phyloP scores from a whole-genome alignment of 2,797 vertebrate genomes.

The Mus spretus region DNA sequence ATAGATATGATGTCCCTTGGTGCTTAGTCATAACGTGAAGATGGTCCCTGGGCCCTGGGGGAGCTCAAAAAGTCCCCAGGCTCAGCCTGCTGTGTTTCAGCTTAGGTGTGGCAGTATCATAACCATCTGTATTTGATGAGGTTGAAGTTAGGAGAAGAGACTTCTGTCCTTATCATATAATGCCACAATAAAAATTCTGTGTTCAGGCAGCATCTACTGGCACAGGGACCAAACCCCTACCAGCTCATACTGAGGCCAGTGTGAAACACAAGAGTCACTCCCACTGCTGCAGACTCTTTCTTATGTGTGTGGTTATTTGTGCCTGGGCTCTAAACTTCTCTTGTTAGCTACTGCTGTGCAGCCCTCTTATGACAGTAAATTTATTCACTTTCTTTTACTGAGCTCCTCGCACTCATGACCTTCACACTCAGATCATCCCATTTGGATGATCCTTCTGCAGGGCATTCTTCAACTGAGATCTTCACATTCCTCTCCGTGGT shows the following conservation, averaged over 20 bases:
- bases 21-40: not conserved
- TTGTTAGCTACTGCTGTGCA: no score
- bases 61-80: not conserved
- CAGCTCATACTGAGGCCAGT: not conserved
- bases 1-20: no score
- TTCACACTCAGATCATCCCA: not conserved
- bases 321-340: not conserved
- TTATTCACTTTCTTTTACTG: not conserved
- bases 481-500: not conserved
- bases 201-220: not conserved
- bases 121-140: not conserved
- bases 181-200: not conserved
- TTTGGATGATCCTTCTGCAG: not conserved
- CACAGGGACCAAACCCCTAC: not conserved
- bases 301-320: no score
- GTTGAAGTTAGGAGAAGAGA: no score
- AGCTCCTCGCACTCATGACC: no score
- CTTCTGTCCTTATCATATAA: no score
- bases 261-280: fast-evolving
- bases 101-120: not conserved
- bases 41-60: not conserved
- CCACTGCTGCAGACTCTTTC: fast-evolving
- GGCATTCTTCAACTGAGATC: not conserved
- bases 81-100: not conserved
- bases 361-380: not conserved